Conservation (phyloP, 1,140 invertebrate genomes). For the Zaprionus ornatus region DNA sequence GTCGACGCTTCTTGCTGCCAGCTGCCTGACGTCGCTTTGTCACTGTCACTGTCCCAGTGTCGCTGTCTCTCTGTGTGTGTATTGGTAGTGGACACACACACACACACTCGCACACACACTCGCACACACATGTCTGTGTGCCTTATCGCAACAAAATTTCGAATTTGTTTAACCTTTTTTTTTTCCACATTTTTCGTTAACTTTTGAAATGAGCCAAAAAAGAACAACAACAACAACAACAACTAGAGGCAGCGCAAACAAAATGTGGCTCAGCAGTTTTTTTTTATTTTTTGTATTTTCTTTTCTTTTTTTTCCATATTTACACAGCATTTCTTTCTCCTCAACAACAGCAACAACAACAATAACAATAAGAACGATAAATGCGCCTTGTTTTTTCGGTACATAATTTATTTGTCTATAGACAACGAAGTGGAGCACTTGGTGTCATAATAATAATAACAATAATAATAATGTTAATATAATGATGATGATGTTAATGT, state of each 20-base stretch:
- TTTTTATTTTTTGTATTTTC: not conserved
- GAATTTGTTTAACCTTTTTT: conserved; percentile 75
- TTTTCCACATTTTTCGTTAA: conserved; percentile 45
- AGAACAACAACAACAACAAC: conserved; percentile 39
- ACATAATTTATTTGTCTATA: conserved; percentile 67
- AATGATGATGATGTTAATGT: not conserved
- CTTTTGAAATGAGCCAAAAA: conserved; percentile 64
- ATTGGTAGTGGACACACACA: conserved; percentile 52
- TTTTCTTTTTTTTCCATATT: conserved; percentile 70
- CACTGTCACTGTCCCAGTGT: conserved; percentile 80
- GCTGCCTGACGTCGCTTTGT: conserved; percentile 79
- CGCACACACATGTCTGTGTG: conserved; percentile 4
- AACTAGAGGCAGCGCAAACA: conserved; percentile 40
- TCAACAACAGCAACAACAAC: conserved; percentile 19
- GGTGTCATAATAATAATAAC: conserved; percentile 47
- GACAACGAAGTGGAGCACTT: conserved; percentile 69
- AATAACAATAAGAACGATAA: conserved; percentile 5
- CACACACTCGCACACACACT: conserved; percentile 21
- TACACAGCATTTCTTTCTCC: conserved; percentile 77
- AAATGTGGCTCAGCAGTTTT: conserved; percentile 44
- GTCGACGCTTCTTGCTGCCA: conserved; percentile 16
- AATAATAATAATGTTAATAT: not conserved
- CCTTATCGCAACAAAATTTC: conserved; percentile 64
- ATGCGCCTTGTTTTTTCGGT: conserved; percentile 44
- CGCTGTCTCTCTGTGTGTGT: conserved; percentile 14